Evolutionary conservation across 2,888 invertebrate genomes (phyloP).

Genomic region (Apamea monoglypha): DNA sequence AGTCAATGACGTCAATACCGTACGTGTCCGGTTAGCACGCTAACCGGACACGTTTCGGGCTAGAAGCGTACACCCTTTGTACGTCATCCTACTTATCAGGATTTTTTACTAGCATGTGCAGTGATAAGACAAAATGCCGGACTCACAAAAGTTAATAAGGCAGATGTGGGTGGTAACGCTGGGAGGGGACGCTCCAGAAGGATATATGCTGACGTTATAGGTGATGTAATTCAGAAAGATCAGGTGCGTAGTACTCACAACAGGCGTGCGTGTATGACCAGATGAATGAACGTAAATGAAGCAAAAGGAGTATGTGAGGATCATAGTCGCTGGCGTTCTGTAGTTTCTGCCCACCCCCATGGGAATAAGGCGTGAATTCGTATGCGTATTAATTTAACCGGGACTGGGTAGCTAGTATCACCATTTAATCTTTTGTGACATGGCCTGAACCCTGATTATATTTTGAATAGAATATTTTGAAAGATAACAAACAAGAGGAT

Average conservation of each 20-base stretch:
- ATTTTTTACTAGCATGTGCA: background rate
- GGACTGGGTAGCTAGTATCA: background rate
- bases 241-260: background rate
- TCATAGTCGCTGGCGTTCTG: background rate
- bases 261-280: background rate
- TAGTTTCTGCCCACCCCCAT: background rate
- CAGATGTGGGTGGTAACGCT: background rate
- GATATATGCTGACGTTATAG: background rate
- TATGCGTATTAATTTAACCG: background rate
- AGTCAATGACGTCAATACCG: too few relatives aligned
- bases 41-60: constrained; percentile 30
- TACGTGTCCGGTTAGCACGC: too few relatives aligned
- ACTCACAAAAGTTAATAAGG: too few relatives aligned
- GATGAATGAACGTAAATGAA: background rate
- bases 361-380: too few relatives aligned
- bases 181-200: background rate
- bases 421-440: background rate
- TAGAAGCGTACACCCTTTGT: constrained; percentile 4
- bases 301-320: background rate
- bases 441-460: too few relatives aligned
- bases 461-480: too few relatives aligned
- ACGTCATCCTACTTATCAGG: constrained; percentile 9
- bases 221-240: background rate
- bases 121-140: background rate
- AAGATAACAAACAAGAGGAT: too few relatives aligned